These are phyloP conservation scores for Strix uralensis DNA, from an alignment of 2,113 vertebrate species.

Conservation along the genomic window DNA sequence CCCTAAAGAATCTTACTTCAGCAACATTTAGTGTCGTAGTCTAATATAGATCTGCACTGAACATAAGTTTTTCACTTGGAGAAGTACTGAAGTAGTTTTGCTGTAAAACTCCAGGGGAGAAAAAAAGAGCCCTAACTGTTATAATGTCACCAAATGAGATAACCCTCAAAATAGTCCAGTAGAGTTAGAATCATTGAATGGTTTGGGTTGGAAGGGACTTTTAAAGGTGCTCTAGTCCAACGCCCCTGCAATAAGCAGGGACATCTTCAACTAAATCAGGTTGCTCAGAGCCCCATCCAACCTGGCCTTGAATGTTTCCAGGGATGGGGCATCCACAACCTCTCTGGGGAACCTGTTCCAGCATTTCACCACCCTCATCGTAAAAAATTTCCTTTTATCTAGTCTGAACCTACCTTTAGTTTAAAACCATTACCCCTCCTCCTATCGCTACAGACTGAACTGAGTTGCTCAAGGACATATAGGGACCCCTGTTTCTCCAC, in stretches of 20 bases:
- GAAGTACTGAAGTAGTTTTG: neutral
- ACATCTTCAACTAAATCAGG: neutral
- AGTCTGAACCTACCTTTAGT: neutral
- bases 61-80: neutral
- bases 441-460: neutral
- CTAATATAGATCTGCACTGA: neutral
- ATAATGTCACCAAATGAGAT: neutral
- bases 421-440: neutral
- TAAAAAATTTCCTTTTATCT: neutral
- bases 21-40: neutral
- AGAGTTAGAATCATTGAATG: neutral
- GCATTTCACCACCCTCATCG: rapidly evolving
- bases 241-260: too few relatives aligned
- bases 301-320: neutral
- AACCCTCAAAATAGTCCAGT: neutral
- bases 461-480: neutral
- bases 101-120: neutral
- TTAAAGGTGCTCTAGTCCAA: neutral
- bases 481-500: neutral
- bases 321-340: neutral
- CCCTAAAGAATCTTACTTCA: neutral
- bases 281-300: neutral
- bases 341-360: neutral
- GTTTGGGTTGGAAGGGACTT: neutral
- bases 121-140: neutral